Evolutionary conservation across 1,140 invertebrate species (phyloP).

Genomic region (Dendrolimus punctatus): DNA sequence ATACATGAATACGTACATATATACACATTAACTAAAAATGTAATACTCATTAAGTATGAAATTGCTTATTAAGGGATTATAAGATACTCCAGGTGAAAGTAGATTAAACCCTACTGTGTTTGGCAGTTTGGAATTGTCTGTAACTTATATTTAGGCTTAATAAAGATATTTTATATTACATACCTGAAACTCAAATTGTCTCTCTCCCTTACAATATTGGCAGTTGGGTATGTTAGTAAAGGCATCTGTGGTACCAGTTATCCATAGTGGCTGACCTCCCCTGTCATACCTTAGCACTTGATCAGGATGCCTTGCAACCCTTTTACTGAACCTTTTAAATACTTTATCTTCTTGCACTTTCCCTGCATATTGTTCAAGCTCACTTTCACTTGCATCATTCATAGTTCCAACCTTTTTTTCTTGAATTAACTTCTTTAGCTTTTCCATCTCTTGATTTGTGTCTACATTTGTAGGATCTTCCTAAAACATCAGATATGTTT

Average conservation of each 20-base stretch:
- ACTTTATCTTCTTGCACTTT: conserved; percentile 79
- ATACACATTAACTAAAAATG: no score
- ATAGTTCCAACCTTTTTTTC: conserved; percentile 78
- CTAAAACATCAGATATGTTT: conserved; percentile 14
- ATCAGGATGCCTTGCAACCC: conserved; percentile 75
- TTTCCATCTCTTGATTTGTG: conserved; percentile 75
- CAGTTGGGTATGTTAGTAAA: conserved; percentile 77
- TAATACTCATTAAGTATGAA: neutral
- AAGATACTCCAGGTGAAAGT: no score
- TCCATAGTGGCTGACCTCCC: conserved; percentile 85
- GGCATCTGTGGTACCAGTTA: conserved; percentile 73
- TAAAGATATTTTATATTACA: conserved; percentile 9
- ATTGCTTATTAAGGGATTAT: no score
- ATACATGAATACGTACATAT: no score
- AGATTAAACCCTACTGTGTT: no score
- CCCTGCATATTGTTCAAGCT: conserved; percentile 75
- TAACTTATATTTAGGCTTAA: no score
- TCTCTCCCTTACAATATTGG: conserved; percentile 78
- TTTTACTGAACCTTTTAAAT: conserved; percentile 80
- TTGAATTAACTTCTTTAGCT: conserved; percentile 76
- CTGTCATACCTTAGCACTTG: conserved; percentile 89
- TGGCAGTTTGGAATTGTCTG: no score
- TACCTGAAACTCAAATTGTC: conserved; percentile 95
- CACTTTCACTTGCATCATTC: conserved; percentile 74
- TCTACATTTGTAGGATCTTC: conserved; percentile 57